Percentiles rank a stretch among this genome's conserved stretches.
These are phyloP conservation scores for Anoplophora glabripennis DNA, from an alignment of 1,140 invertebrate genomes.

Conservation along the genomic window DNA sequence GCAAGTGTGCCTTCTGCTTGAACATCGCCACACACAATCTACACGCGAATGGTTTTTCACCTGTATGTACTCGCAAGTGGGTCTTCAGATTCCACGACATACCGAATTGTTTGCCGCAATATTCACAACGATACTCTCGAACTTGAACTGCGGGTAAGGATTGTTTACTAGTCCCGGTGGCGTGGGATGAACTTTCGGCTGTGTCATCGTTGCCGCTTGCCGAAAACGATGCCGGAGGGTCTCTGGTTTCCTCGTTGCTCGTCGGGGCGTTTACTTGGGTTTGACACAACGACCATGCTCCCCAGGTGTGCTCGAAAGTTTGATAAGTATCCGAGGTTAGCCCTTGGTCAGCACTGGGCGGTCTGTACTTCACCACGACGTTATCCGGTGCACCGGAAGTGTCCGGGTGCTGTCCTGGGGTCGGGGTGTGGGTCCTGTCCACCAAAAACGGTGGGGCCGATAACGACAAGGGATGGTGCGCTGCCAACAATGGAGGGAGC, in stretches of 20 bases:
- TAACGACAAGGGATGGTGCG: conserved; percentile 63
- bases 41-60: conserved; percentile 84
- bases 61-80: conserved; percentile 79
- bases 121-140: conserved; percentile 79
- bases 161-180: conserved; percentile 52
- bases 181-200: conserved; percentile 52
- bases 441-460: conserved; percentile 69
- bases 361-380: conserved; percentile 62
- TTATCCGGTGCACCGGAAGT: conserved; percentile 53
- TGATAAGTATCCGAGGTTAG: conserved; percentile 49
- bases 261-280: conserved; percentile 55
- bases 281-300: conserved; percentile 65
- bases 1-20: conserved; percentile 80
- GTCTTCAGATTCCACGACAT: conserved; percentile 89
- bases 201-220: conserved; percentile 47
- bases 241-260: conserved; percentile 41
- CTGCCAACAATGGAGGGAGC: conserved; percentile 50
- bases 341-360: conserved; percentile 64
- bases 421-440: conserved; percentile 57
- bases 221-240: conserved; percentile 52
- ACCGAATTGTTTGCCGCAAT: conserved; percentile 84
- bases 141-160: conserved; percentile 57
- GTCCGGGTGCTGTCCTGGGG: conserved; percentile 49
- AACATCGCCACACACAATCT: conserved; percentile 84
- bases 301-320: conserved; percentile 57